Base-by-base conservation (phyloP, 2,888 invertebrate species). In the Cecidostiba fungosa region DNA sequence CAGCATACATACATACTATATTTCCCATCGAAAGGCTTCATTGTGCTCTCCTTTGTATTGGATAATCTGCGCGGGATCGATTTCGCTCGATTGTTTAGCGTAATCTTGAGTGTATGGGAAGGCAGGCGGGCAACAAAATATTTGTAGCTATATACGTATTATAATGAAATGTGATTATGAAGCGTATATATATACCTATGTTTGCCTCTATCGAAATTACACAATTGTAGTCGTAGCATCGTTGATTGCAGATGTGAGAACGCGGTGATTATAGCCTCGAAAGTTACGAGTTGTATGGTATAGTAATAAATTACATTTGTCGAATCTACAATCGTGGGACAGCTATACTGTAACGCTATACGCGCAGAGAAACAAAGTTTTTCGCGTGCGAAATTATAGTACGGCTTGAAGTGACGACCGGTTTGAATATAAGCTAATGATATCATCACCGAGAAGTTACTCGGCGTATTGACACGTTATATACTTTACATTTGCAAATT, bases 361-460 rank as follows among this genome's bases (percentile, higher is more conserved):
- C 5, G 0, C 0, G 54, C 6, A n/a, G n/a, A 59, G 54, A 59
- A 59, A n/a, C 23, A 59, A 59, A 59, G 54, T 59, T 59, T 23
- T 59, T 59, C n/a, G 1, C 8, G 1, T 8, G 54, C 8, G n/a
- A 23, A 50, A 59, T 59, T 59, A 59, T n/a, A 59, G 54, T 59
- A 1, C n/a, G n/a, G 10, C 23, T n/a, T 23, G 54, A 43, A 43
- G 12, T 43, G 43, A 43, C 43, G 10, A 39, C 6, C 3, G 12
- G 43, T 43, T 43, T 43, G 43, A 43, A 43, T 59, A 43, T 59
- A 59, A n/a, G 54, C 54, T 59, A 59, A 59, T 59, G 54, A 59
- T 59, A 59, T 59, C 23, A 59, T 59, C 23, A n/a, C 8, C 23
- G 23, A 59, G n/a, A 8, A 59, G 23, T 59, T 59, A 59, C n/a